Percentiles rank a stretch among this genome's conserved stretches.
phyloP scores from a whole-genome alignment of 2,888 invertebrate species.

The Busseola fusca region DNA sequence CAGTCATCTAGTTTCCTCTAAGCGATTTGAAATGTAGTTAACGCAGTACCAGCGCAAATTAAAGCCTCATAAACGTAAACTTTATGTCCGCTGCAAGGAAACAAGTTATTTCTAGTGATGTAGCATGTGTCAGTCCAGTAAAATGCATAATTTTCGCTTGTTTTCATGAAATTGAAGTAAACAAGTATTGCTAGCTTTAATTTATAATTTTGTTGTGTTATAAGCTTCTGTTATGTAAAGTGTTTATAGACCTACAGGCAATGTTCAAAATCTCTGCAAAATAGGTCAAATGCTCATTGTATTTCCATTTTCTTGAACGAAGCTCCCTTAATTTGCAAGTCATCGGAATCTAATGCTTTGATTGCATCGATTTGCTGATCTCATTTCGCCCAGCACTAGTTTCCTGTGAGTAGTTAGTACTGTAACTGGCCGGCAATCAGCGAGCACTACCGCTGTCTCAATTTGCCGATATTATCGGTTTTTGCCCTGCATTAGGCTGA shows the following conservation, averaged over 20 bases:
- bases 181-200: background rate
- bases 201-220: background rate
- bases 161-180: conserved; percentile 10
- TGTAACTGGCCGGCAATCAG: conserved; percentile 45
- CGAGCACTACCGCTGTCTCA: conserved; percentile 38
- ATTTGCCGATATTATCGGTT: conserved; percentile 53
- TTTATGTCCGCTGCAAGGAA: conserved; percentile 40
- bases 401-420: conserved; percentile 39
- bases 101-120: conserved; percentile 46
- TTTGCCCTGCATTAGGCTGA: conserved; percentile 40
- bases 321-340: conserved; percentile 39
- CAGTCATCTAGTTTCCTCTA: conserved; percentile 19
- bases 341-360: conserved; percentile 18
- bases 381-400: conserved; percentile 32
- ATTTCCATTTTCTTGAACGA: conserved; percentile 21
- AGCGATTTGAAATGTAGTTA: conserved; percentile 43
- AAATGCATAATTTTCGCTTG: conserved; percentile 27
- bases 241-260: background rate
- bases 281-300: conserved; percentile 11
- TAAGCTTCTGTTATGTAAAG: conserved; percentile 6
- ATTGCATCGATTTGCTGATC: conserved; percentile 35
- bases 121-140: conserved; percentile 14
- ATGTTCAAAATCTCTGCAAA: background rate
- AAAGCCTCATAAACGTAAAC: conserved; percentile 39
- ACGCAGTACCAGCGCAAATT: conserved; percentile 28